These are phyloP conservation scores for Drosophila kuntzei DNA, from an alignment of 2,888 invertebrate genomes.

Conservation along the genomic window DNA sequence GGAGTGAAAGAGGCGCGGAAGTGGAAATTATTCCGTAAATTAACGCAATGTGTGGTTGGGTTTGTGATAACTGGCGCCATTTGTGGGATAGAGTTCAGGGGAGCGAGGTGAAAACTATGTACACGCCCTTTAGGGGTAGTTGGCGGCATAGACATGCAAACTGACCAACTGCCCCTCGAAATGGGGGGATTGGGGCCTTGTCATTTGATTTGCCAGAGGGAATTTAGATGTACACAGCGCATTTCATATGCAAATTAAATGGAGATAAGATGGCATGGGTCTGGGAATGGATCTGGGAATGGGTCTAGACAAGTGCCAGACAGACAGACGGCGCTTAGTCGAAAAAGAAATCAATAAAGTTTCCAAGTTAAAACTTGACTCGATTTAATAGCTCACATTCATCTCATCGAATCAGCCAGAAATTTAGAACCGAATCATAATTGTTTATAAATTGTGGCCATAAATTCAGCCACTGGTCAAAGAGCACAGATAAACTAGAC, in stretches of 20 bases:
- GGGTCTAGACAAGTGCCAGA: conserved; percentile 69
- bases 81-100: conserved; percentile 30
- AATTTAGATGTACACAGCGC: conserved; percentile 67
- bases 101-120: conserved; percentile 42
- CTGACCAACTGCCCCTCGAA: conserved; percentile 33
- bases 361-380: conserved; percentile 26
- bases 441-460: conserved; percentile 76
- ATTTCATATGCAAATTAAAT: conserved; percentile 84
- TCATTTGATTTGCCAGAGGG: conserved; percentile 75
- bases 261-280: conserved; percentile 66
- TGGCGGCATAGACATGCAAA: conserved; percentile 45
- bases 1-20: conserved; percentile 55
- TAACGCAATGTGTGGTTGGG: conserved; percentile 65
- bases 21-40: conserved; percentile 77
- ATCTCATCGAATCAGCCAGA: conserved; percentile 29
- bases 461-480: conserved; percentile 60
- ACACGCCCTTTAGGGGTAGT: conserved; percentile 42
- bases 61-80: conserved; percentile 64
- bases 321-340: conserved; percentile 19
- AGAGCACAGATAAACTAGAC: conserved; percentile 2
- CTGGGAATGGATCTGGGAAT: too few species aligned
- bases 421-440: conserved; percentile 65
- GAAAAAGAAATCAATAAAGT: conserved; percentile 65
- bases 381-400: conserved; percentile 46
- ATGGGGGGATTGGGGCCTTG: conserved; percentile 45